Conservation (phyloP, 1,140 invertebrate genomes). For the Ganaspis sp. region DNA sequence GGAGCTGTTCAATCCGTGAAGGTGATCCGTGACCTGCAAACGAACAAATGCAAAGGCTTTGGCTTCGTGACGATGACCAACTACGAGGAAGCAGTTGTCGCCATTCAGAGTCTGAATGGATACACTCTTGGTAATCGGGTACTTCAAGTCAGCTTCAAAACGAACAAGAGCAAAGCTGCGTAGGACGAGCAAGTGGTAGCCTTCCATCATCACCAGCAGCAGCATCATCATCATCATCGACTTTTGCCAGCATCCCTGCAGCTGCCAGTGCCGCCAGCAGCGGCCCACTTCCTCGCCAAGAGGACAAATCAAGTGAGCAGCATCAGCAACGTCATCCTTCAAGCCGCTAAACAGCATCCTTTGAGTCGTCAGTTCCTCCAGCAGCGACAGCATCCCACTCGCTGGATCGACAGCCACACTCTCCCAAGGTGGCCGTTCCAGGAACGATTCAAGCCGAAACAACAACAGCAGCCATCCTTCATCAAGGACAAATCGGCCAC, state of each 20-base stretch:
- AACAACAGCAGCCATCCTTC: constrained; percentile 57
- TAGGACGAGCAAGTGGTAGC: constrained; percentile 75
- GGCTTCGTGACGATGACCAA: constrained; percentile 99
- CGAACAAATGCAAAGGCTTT: constrained; percentile 99
- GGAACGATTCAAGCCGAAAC: constrained; percentile 50
- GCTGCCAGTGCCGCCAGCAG: constrained; percentile 37
- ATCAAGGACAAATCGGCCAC: constrained; percentile 49
- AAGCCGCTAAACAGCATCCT: constrained; percentile 48
- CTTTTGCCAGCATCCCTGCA: constrained; percentile 41
- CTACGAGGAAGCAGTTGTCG: constrained; percentile 98
- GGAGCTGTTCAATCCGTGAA: constrained; percentile 99
- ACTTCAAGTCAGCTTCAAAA: constrained; percentile 99
- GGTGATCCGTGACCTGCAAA: constrained; percentile 97
- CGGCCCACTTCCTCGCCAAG: constrained; percentile 48
- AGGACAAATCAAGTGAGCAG: constrained; percentile 39
- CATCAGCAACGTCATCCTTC: constrained; percentile 40
- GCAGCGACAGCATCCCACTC: constrained; percentile 46
- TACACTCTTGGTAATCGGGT: constrained; percentile 98
- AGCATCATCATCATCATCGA: constrained; percentile 39
- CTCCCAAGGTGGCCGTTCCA: constrained; percentile 50
- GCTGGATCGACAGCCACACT: constrained; percentile 51
- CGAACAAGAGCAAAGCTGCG: constrained; percentile 93
- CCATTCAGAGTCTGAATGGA: constrained; percentile 98
- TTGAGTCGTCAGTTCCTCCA: constrained; percentile 48
- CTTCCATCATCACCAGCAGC: constrained; percentile 47